Conservation (phyloP, 2,113 vertebrate genomes). For the Daboia siamensis region DNA sequence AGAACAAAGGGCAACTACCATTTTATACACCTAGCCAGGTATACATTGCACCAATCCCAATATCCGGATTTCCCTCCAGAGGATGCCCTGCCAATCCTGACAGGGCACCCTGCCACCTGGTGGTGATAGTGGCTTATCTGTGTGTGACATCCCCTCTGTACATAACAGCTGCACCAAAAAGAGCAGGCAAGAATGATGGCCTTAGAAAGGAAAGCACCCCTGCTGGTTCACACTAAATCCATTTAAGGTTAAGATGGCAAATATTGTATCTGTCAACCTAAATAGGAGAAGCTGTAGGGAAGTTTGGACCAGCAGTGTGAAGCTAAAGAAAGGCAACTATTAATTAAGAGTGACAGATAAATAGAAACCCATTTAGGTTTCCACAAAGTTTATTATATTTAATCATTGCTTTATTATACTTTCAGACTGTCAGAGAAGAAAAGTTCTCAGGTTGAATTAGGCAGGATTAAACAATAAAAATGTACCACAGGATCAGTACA, state of each 20-base stretch:
- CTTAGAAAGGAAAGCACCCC: not conserved
- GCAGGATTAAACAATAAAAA: not conserved
- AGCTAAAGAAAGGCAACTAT: not conserved
- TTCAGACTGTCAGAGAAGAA: not conserved
- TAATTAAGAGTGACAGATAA: not conserved
- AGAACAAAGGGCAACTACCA: too few relatives aligned
- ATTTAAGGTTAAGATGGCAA: not conserved
- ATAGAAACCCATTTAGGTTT: not conserved
- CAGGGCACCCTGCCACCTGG: too few relatives aligned
- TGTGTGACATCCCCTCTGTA: too few relatives aligned
- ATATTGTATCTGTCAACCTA: not conserved
- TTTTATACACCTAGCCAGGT: too few relatives aligned
- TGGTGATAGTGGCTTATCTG: too few relatives aligned
- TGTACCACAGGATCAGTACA: not conserved
- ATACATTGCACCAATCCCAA: too few relatives aligned
- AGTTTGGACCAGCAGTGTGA: not conserved
- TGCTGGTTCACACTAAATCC: not conserved
- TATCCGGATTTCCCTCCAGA: too few relatives aligned
- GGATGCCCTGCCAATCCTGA: too few relatives aligned
- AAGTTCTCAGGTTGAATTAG: not conserved
- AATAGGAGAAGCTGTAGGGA: not conserved
- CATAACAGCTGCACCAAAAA: not conserved
- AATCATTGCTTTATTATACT: not conserved
- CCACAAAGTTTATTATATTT: not conserved
- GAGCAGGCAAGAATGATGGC: not conserved